Conservation (phyloP, 2,113 vertebrate species). For the Indicator maculatus region DNA sequence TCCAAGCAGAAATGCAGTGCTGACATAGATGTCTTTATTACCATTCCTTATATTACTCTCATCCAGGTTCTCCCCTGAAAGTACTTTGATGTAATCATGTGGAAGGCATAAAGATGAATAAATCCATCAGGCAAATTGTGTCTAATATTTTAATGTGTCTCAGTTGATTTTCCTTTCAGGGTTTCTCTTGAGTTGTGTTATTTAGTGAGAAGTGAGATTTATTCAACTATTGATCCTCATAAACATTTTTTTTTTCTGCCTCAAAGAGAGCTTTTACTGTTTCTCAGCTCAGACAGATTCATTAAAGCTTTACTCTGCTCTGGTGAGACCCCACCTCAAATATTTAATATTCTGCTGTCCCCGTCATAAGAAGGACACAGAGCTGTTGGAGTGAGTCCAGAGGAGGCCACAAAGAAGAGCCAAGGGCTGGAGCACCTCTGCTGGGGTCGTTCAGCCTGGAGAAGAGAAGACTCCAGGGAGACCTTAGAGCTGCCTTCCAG, state of each 20-base stretch:
- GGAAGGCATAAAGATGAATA: not conserved
- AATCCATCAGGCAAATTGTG: not conserved
- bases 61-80: not conserved
- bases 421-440: no score
- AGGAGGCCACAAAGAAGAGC: no score
- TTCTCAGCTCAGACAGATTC: not conserved
- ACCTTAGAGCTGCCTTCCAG: no score
- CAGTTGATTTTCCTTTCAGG: not conserved
- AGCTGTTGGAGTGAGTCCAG: no score
- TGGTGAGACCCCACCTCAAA: no score
- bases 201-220: not conserved
- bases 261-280: not conserved
- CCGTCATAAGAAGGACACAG: no score
- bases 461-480: no score
- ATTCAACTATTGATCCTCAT: not conserved
- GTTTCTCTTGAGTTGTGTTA: not conserved
- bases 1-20: not conserved
- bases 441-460: no score
- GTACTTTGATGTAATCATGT: not conserved
- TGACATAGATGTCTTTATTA: not conserved
- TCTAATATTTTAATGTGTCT: not conserved
- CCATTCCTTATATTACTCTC: not conserved
- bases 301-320: not conserved
- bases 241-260: not conserved
- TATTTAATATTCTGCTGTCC: no score